Evolutionary conservation across 2,113 vertebrate species (phyloP).

Genomic region (Nothocercus nigrocapillus): DNA sequence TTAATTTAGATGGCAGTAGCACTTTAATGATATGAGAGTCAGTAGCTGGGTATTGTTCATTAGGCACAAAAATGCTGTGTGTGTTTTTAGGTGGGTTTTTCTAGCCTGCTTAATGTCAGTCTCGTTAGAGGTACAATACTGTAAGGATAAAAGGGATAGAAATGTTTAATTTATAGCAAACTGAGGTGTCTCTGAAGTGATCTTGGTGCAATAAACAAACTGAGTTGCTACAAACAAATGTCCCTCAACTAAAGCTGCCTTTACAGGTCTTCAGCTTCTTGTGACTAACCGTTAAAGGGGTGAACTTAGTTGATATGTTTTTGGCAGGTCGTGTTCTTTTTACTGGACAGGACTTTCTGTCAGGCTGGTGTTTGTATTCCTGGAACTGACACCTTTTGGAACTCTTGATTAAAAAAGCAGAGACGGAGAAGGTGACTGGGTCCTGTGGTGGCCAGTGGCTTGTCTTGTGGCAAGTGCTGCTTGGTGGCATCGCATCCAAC

Average conservation of each 20-base stretch:
- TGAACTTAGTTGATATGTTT: not conserved
- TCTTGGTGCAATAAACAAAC: constrained; percentile 50
- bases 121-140: constrained; percentile 34
- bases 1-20: constrained; percentile 65
- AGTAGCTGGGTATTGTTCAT: constrained; percentile 54
- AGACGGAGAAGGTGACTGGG: not conserved
- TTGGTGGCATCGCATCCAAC: not conserved
- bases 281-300: constrained; percentile 20
- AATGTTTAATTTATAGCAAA: constrained; percentile 36
- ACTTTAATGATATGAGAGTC: constrained; percentile 23
- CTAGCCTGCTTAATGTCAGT: constrained; percentile 23
- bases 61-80: constrained; percentile 35
- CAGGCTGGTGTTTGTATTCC: not conserved
- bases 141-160: constrained; percentile 14
- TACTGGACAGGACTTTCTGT: not conserved
- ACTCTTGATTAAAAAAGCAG: not conserved
- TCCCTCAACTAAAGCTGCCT: constrained; percentile 42
- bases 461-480: rapidly evolving
- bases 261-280: constrained; percentile 16
- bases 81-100: not conserved
- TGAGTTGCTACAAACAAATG: constrained; percentile 30
- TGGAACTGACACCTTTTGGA: not conserved
- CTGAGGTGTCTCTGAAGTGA: constrained; percentile 48
- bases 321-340: not conserved
- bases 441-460: not conserved